Percentiles rank a stretch among this genome's conserved stretches.
These are phyloP conservation scores for Drosophila pallidifrons DNA, from an alignment of 1,140 invertebrate species.

Conservation along the genomic window DNA sequence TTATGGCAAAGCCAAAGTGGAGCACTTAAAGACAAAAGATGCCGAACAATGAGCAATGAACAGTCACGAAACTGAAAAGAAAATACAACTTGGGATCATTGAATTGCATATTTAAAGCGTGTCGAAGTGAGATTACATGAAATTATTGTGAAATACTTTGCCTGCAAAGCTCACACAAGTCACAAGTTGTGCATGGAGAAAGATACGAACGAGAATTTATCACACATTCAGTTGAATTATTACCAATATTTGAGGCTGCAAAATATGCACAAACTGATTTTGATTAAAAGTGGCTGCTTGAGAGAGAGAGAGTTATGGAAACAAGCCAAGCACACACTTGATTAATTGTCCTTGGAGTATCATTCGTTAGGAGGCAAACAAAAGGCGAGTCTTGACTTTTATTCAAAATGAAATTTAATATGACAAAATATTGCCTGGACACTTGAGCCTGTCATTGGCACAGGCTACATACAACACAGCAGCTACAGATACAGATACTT, in stretches of 20 bases:
- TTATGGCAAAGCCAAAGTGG: conserved; percentile 37
- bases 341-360: conserved; percentile 62
- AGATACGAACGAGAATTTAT: conserved; percentile 10
- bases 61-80: conserved; percentile 11
- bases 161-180: conserved; percentile 1
- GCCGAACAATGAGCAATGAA: conserved; percentile 3
- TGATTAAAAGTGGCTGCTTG: conserved; percentile 36
- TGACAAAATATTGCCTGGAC: conserved; percentile 69
- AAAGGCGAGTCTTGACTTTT: conserved; percentile 53
- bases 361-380: conserved; percentile 25
- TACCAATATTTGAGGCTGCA: conserved; percentile 18
- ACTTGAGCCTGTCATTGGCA: conserved; percentile 68
- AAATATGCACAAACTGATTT: conserved; percentile 23
- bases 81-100: conserved; percentile 15
- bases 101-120: conserved; percentile 21
- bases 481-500: conserved; percentile 5
- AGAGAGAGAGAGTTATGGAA: conserved; percentile 25
- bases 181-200: neutral
- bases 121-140: conserved; percentile 11
- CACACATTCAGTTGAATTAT: conserved; percentile 12
- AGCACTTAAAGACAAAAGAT: conserved; percentile 29
- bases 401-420: conserved; percentile 66
- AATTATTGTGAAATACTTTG: conserved; percentile 11
- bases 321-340: conserved; percentile 46
- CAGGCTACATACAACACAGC: conserved; percentile 17